These are phyloP conservation scores for Pseudolaguvia tuberculata DNA, from an alignment of 2,113 vertebrate species.

Conservation along the genomic window DNA sequence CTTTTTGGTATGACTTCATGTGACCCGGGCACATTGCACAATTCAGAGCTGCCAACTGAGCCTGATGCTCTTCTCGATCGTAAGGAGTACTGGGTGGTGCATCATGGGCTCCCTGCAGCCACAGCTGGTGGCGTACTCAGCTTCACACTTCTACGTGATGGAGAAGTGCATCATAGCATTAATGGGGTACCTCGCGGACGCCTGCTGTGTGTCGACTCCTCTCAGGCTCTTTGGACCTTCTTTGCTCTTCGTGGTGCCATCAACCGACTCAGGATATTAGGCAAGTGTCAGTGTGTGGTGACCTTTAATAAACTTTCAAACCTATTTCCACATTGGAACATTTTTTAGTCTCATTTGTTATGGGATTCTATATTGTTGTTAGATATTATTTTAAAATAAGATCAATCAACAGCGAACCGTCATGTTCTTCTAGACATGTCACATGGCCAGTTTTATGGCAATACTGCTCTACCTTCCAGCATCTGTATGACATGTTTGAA, in stretches of 20 bases:
- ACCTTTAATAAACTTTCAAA: not conserved
- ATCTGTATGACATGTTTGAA: too few relatives aligned
- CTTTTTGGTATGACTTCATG: conserved; percentile 94
- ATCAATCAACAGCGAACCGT: not conserved
- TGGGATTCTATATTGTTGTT: conserved; percentile 1
- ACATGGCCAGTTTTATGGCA: not conserved
- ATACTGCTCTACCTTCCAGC: too few relatives aligned
- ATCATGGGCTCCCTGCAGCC: conserved; percentile 80
- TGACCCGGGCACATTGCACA: conserved; percentile 85
- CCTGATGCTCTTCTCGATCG: conserved; percentile 91
- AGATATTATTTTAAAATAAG: conserved; percentile 18
- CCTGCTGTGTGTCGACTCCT: conserved; percentile 92
- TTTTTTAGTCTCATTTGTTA: conserved; percentile 10
- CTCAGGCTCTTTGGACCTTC: conserved; percentile 93
- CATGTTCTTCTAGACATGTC: conserved; percentile 3
- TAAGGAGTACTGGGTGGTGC: conserved; percentile 98
- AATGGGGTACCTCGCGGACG: conserved; percentile 84
- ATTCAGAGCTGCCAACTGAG: conserved; percentile 86
- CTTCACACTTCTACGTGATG: conserved; percentile 82
- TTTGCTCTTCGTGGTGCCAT: conserved; percentile 89
- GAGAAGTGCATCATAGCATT: conserved; percentile 88
- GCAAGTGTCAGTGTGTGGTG: conserved; percentile 60
- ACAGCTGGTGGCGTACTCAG: conserved; percentile 85
- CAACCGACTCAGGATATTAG: conserved; percentile 86
- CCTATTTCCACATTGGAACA: too few relatives aligned